These are phyloP conservation scores for Anas platyrhynchos DNA, from an alignment of 2,113 vertebrate species.

Conservation along the genomic window DNA sequence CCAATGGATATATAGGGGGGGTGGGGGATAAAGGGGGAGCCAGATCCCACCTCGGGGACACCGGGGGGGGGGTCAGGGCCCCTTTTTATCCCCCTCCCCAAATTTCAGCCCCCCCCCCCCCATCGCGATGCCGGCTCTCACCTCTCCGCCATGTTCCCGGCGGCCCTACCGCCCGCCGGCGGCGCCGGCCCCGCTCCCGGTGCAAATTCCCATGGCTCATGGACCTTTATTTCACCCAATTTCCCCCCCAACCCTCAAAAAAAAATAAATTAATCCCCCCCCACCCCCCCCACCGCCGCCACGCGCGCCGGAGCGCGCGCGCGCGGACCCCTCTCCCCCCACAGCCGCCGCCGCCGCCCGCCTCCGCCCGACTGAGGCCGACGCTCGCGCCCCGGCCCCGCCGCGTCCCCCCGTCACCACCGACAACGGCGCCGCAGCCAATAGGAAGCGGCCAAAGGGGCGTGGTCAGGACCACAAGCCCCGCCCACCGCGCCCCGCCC, in stretches of 20 bases:
- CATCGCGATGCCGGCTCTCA: neutral
- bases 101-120: neutral
- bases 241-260: no score
- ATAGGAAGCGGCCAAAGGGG: neutral
- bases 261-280: no score
- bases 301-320: no score
- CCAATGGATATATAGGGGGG: no score
- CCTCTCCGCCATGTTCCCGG: neutral
- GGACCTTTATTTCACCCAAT: no score
- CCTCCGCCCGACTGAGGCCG: neutral
- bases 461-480: neutral
- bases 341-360: neutral
- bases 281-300: no score
- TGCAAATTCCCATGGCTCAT: no score
- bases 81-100: no score
- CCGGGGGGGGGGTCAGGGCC: no score
- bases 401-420: constrained; percentile 1
- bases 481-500: neutral
- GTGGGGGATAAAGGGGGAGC: no score
- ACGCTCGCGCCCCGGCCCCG: neutral
- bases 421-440: neutral
- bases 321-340: neutral
- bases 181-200: neutral
- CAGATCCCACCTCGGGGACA: no score
- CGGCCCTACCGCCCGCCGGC: neutral